Evolutionary conservation across 2,113 vertebrate species (phyloP).

Genomic region (Ancistrus triradiatus): DNA sequence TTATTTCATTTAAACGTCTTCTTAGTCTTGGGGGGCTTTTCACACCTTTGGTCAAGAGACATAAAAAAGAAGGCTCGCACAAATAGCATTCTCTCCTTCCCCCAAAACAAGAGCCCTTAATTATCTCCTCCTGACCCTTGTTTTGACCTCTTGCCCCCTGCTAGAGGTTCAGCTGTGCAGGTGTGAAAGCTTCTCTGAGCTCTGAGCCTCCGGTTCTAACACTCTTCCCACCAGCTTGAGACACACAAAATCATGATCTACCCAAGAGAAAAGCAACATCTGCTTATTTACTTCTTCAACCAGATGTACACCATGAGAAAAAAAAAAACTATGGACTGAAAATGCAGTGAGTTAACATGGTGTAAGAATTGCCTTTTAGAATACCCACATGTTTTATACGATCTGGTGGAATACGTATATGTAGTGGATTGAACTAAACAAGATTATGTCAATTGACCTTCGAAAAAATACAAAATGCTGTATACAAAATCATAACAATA

Average conservation of each 20-base stretch:
- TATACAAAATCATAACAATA: too few species aligned
- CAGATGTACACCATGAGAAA: background rate
- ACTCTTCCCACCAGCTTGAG: conserved; percentile 9
- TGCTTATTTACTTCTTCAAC: conserved; percentile 12
- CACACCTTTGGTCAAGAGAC: conserved; percentile 22
- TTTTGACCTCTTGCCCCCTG: conserved; percentile 37
- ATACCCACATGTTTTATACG: too few species aligned
- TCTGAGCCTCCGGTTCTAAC: conserved; percentile 13
- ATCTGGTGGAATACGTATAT: too few species aligned
- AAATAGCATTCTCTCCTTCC: background rate
- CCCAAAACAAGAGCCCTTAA: conserved; percentile 13
- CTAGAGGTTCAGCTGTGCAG: conserved; percentile 37
- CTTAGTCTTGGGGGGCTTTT: conserved; percentile 3
- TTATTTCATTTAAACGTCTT: conserved; percentile 38
- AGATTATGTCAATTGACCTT: too few species aligned
- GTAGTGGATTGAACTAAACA: too few species aligned
- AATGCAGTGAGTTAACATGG: background rate
- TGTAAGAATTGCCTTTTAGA: too few species aligned
- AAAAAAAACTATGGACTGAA: background rate
- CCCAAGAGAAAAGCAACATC: conserved; percentile 6
- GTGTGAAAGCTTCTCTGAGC: conserved; percentile 41
- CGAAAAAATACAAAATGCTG: too few species aligned
- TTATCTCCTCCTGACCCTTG: conserved; percentile 26
- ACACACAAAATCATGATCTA: background rate
- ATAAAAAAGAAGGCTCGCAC: background rate